These are phyloP conservation scores for Penaeus indicus DNA, from an alignment of 1,140 invertebrate species.

Conservation along the genomic window DNA sequence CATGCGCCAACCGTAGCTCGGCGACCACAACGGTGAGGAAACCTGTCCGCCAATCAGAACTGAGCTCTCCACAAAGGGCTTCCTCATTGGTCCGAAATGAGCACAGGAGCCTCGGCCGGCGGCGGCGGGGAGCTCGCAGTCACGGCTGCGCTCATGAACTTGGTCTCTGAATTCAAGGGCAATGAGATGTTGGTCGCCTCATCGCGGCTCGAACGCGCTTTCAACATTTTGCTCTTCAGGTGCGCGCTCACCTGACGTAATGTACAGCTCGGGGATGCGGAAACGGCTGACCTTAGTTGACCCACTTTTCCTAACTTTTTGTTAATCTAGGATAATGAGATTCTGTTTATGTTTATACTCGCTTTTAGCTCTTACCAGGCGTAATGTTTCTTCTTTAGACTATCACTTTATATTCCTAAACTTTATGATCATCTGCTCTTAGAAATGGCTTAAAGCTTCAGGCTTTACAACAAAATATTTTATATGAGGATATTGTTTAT, in stretches of 20 bases:
- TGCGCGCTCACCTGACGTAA: slow-evolving; percentile 29
- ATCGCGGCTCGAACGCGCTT: slow-evolving; percentile 7
- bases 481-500: no score
- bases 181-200: slow-evolving; percentile 24
- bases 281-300: slow-evolving; percentile 27
- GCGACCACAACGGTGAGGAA: slow-evolving; percentile 1
- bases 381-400: no score
- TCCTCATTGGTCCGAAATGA: slow-evolving; percentile 13
- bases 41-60: slow-evolving; percentile 15
- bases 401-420: no score
- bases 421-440: no score
- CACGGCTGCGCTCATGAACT: slow-evolving; percentile 49
- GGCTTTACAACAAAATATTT: no score
- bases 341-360: not conserved
- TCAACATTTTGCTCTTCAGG: not conserved
- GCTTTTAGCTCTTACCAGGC: no score
- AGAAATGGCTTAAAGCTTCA: no score
- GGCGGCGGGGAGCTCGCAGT: not conserved
- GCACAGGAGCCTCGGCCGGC: not conserved
- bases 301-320: slow-evolving; percentile 2
- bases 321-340: slow-evolving; percentile 37
- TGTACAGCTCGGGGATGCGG: slow-evolving; percentile 8
- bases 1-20: slow-evolving; percentile 22
- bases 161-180: slow-evolving; percentile 39
- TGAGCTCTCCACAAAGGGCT: not conserved